Conservation (phyloP, 1,140 invertebrate genomes). For the Pogonomyrmex barbatus region DNA sequence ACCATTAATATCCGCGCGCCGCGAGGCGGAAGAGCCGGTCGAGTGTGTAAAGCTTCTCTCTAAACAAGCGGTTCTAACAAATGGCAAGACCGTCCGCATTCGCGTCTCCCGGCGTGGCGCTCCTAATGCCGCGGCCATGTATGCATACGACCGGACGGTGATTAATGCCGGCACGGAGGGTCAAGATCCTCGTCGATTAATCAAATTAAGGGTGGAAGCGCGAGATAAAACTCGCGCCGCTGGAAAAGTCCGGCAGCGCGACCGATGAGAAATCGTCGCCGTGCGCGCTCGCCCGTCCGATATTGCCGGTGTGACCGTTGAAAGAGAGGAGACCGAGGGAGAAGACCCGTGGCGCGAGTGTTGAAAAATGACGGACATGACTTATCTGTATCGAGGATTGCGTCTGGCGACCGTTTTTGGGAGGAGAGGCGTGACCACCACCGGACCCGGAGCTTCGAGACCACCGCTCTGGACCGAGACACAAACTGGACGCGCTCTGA, state of each 20-base stretch:
- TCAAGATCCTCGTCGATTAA: constrained; percentile 85
- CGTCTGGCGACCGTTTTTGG: constrained; percentile 50
- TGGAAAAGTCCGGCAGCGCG: constrained; percentile 81
- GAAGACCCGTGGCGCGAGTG: constrained; percentile 74
- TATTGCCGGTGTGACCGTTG: constrained; percentile 63
- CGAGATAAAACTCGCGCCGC: constrained; percentile 84
- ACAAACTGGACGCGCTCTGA: constrained; percentile 50
- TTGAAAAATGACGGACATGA: constrained; percentile 76
- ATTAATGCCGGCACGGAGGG: constrained; percentile 83
- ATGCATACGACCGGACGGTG: constrained; percentile 83
- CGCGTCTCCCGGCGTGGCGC: constrained; percentile 41
- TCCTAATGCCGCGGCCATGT: constrained; percentile 84
- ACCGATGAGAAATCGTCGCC: constrained; percentile 68
- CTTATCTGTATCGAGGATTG: constrained; percentile 76
- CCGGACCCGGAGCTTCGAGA: constrained; percentile 30
- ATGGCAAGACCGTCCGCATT: constrained; percentile 76
- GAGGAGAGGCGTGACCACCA: constrained; percentile 73
- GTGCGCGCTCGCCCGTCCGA: constrained; percentile 38
- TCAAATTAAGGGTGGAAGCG: constrained; percentile 86
- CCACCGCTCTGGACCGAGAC: constrained; percentile 14
- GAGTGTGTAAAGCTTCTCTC: constrained; percentile 85
- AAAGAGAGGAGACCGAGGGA: constrained; percentile 70
- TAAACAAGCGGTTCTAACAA: constrained; percentile 86
- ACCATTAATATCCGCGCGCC: constrained; percentile 84
- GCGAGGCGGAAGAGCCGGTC: constrained; percentile 80